Evolutionary conservation across 2,888 invertebrate genomes (phyloP).

Genomic region (Aphodius sticticus): DNA sequence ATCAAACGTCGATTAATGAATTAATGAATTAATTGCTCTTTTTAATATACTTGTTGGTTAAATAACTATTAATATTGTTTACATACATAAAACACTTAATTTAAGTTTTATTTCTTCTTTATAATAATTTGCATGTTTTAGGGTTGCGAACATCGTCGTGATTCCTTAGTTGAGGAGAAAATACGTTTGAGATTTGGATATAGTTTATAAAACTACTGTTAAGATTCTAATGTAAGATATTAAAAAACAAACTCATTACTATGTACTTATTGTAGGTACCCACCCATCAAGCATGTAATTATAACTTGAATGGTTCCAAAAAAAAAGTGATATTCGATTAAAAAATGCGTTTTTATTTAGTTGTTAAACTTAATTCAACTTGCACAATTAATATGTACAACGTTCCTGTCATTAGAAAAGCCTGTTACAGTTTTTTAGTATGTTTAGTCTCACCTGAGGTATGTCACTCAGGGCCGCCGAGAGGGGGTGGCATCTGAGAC

Average conservation of each 20-base stretch:
- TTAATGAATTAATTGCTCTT: no score
- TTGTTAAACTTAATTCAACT: no score
- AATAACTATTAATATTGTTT: no score
- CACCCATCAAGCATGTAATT: not conserved
- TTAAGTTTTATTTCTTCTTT: not conserved
- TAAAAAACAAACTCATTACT: not conserved
- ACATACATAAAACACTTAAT: not conserved
- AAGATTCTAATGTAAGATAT: not conserved
- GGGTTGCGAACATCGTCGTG: not conserved
- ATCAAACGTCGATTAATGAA: no score
- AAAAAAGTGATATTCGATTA: not conserved
- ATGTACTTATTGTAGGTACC: not conserved
- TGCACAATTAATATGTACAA: no score
- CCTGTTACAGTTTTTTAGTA: no score
- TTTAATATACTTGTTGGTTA: no score
- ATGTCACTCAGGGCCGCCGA: no score
- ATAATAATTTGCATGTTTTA: not conserved
- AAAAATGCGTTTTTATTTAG: not conserved
- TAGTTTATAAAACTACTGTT: not conserved
- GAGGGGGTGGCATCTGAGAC: no score
- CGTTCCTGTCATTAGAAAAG: no score
- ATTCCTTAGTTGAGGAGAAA: not conserved
- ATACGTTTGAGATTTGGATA: not conserved
- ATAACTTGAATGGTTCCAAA: not conserved
- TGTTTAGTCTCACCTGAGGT: no score